Conservation (phyloP, 1,140 invertebrate genomes). For the Philaenus spumarius region DNA sequence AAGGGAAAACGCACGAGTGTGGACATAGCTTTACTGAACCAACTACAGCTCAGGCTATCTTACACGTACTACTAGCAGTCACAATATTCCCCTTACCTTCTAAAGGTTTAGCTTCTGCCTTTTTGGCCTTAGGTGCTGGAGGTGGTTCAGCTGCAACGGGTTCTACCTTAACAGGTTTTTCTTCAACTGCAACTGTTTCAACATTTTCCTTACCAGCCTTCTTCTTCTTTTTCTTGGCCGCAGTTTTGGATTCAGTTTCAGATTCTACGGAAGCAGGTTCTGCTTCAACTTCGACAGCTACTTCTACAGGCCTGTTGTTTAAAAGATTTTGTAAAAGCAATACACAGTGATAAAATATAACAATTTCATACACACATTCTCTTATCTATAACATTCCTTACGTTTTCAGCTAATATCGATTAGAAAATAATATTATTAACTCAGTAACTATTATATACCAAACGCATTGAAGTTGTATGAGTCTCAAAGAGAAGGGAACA, state of each 20-base stretch:
- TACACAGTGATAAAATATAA: neutral
- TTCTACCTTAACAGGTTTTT: slow-evolving; percentile 1
- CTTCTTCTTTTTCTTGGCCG: slow-evolving; percentile 29
- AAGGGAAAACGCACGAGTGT: too few relatives aligned
- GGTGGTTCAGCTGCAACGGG: neutral
- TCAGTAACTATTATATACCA: too few relatives aligned
- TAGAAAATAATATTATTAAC: neutral
- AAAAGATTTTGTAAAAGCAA: neutral
- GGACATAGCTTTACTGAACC: too few relatives aligned
- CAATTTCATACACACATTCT: too few relatives aligned
- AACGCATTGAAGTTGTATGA: too few relatives aligned
- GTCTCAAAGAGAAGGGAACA: too few relatives aligned
- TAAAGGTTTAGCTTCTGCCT: neutral
- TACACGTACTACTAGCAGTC: too few relatives aligned
- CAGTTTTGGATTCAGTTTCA: slow-evolving; percentile 15
- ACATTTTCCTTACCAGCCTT: slow-evolving; percentile 20
- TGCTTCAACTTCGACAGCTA: slow-evolving; percentile 3
- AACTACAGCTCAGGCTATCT: too few relatives aligned
- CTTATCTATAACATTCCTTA: neutral
- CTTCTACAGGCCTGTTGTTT: slow-evolving; percentile 9
- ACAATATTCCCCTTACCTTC: neutral
- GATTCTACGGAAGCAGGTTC: slow-evolving; percentile 2
- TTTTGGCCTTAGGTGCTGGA: slow-evolving; percentile 4
- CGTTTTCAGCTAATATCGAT: neutral
- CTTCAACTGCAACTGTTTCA: slow-evolving; percentile 1